Conservation (phyloP, 2,113 vertebrate genomes). For the Eulemur macaco region DNA sequence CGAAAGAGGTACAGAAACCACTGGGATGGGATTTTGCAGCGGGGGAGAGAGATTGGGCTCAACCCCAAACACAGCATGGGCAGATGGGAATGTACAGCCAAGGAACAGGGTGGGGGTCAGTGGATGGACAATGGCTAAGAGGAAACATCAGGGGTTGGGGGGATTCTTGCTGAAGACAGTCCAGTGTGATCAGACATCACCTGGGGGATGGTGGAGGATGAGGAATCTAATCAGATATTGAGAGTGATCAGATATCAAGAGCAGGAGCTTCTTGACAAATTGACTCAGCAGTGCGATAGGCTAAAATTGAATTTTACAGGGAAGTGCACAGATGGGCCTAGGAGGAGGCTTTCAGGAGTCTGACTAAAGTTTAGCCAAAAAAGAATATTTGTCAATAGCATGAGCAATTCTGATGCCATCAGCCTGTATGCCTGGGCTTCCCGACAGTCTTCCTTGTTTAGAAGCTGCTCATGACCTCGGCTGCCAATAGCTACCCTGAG, state of each 20-base stretch:
- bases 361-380: neutral
- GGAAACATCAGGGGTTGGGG: neutral
- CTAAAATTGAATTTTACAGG: neutral
- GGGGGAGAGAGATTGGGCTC: neutral
- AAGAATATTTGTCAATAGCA: neutral
- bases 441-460: accelerated
- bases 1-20: neutral
- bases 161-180: neutral
- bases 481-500: no score
- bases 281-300: neutral
- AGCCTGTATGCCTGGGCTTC: neutral
- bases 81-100: neutral
- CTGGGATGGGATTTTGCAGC: neutral
- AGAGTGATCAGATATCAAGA: neutral
- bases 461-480: neutral
- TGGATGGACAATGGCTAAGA: neutral
- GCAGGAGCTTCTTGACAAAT: no score
- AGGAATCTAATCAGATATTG: no score
- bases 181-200: no score
- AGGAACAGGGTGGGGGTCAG: neutral
- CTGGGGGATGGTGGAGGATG: no score
- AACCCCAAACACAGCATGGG: neutral
- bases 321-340: neutral
- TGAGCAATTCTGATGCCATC: neutral
- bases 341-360: neutral